These are phyloP conservation scores for Furcula furcula DNA, from an alignment of 2,888 invertebrate species.

Conservation along the genomic window DNA sequence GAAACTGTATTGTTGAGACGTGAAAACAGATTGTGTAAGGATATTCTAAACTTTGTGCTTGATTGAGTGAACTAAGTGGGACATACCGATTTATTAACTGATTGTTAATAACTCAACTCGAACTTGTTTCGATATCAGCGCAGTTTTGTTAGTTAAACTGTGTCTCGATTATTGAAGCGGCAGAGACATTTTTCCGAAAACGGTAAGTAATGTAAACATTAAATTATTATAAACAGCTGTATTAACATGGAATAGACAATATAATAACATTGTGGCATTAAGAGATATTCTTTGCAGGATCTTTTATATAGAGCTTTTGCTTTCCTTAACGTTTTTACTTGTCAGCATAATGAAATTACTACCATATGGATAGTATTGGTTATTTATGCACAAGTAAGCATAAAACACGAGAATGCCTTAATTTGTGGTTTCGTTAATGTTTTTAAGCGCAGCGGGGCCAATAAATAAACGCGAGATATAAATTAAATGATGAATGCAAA, in stretches of 20 bases:
- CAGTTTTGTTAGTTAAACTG: constrained; percentile 73
- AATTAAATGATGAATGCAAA: constrained; percentile 53
- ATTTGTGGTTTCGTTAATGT: neutral
- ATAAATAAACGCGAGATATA: constrained; percentile 14
- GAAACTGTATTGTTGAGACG: constrained; percentile 60
- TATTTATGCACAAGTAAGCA: neutral
- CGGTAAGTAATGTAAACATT: constrained; percentile 50
- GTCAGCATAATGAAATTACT: neutral
- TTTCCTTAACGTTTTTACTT: neutral
- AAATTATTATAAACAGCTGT: too few relatives aligned
- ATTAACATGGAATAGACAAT: too few relatives aligned
- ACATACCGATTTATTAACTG: constrained; percentile 43
- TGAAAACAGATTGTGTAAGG: constrained; percentile 65
- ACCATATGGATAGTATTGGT: neutral
- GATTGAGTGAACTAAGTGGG: constrained; percentile 54
- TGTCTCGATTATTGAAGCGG: constrained; percentile 69
- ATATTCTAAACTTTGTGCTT: constrained; percentile 50
- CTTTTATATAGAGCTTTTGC: neutral
- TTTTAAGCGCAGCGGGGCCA: neutral
- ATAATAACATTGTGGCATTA: too few relatives aligned
- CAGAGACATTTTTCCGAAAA: constrained; percentile 44
- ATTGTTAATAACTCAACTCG: constrained; percentile 46
- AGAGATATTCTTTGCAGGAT: neutral
- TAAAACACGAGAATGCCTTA: too few relatives aligned
- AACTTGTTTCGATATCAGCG: constrained; percentile 73